A percentile compares a stretch with the other conserved stretches of the same genome.
Evolutionary conservation across 1,140 invertebrate genomes (phyloP).

Genomic region (Hycleus phaleratus): DNA sequence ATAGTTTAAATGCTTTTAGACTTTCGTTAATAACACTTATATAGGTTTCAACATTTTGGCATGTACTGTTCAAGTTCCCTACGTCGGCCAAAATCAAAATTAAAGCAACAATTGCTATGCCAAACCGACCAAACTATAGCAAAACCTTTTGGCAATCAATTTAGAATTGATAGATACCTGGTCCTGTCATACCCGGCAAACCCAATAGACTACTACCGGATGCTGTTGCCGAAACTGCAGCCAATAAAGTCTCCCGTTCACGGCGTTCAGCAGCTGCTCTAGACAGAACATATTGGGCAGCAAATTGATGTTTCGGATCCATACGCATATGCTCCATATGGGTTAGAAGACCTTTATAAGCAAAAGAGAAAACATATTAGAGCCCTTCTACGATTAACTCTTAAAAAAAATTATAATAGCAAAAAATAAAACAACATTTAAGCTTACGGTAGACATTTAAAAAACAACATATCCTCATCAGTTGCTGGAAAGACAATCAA

Average conservation of each 20-base stretch:
- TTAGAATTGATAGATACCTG: conserved; percentile 26
- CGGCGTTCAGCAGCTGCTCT: conserved; percentile 81
- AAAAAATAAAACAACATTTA: not conserved
- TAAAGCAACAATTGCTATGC: no score
- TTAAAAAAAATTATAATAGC: not conserved
- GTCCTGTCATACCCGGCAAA: conserved; percentile 34
- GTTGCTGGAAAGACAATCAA: no score
- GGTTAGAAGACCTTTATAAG: conserved; percentile 65
- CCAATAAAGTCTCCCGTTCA: conserved; percentile 69
- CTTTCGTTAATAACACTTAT: no score
- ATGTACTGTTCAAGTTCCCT: no score
- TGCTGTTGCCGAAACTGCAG: conserved; percentile 59
- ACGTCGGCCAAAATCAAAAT: no score
- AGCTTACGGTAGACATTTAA: no score
- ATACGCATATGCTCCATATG: conserved; percentile 96
- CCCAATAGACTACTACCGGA: conserved; percentile 42
- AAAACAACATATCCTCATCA: no score
- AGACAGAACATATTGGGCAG: conserved; percentile 85
- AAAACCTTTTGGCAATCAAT: not conserved
- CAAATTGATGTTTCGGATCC: conserved; percentile 94
- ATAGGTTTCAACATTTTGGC: no score
- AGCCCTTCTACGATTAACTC: no score
- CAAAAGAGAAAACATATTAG: no score
- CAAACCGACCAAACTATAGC: no score
- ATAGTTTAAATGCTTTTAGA: no score